Conservation (phyloP, 2,113 vertebrate genomes). For the Atractosteus spatula region DNA sequence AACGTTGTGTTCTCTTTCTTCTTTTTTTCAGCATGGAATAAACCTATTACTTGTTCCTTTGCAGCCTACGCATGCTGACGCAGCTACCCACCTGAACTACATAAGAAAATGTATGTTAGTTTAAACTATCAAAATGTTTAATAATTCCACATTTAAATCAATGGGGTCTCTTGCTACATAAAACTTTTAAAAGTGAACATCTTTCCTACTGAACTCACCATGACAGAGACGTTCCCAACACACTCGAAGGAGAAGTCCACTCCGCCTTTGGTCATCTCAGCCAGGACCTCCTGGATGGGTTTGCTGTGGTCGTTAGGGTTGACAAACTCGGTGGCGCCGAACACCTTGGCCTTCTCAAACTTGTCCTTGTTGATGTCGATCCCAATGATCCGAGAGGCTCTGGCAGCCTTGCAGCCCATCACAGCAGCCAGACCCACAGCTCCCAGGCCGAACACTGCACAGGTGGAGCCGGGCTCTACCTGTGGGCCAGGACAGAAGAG, state of each 20-base stretch:
- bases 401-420: slow-evolving; percentile 70
- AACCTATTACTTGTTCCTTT: too few relatives aligned
- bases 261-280: slow-evolving; percentile 65
- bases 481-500: slow-evolving; percentile 30
- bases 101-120: too few relatives aligned
- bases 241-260: slow-evolving; percentile 83
- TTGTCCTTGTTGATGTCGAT: slow-evolving; percentile 74
- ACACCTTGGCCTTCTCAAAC: slow-evolving; percentile 63
- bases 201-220: slow-evolving; percentile 59
- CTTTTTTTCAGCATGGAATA: too few relatives aligned
- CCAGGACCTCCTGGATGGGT: slow-evolving; percentile 71
- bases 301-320: slow-evolving; percentile 66
- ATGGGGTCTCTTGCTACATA: not conserved
- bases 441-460: slow-evolving; percentile 78
- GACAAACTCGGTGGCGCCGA: slow-evolving; percentile 79
- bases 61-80: too few relatives aligned
- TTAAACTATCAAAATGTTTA: too few relatives aligned
- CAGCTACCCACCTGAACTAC: too few relatives aligned
- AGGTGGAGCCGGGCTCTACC: slow-evolving; percentile 76
- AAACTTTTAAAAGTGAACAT: too few relatives aligned
- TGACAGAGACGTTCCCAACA: slow-evolving; percentile 61
- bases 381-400: slow-evolving; percentile 72
- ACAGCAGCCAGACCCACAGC: slow-evolving; percentile 74
- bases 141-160: not conserved
- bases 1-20: too few relatives aligned